Evolutionary conservation across 2,888 invertebrate species (phyloP).

Genomic region (Dioctria linearis): DNA sequence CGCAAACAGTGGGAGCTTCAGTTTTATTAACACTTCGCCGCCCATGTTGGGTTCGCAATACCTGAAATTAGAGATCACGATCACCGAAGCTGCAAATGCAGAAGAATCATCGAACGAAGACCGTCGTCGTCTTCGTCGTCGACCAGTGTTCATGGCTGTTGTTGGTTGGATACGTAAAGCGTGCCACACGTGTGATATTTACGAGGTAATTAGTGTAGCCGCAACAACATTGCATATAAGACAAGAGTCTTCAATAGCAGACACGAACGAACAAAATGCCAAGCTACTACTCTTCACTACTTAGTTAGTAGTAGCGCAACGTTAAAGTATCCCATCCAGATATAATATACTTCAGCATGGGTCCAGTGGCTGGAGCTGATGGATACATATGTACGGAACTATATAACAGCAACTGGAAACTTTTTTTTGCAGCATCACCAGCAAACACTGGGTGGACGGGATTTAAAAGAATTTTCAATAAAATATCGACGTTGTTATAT

Average conservation of each 20-base stretch:
- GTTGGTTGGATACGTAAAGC: conserved; percentile 30
- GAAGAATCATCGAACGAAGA: neutral
- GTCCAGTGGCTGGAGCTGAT: conserved; percentile 3
- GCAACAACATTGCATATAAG: conserved; percentile 44
- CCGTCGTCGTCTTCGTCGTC: too few species aligned
- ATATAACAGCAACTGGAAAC: too few species aligned
- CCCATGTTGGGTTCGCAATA: conserved; percentile 1
- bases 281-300: neutral
- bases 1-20: conserved; percentile 46
- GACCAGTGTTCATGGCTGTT: neutral
- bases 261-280: conserved; percentile 47
- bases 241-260: conserved; percentile 28
- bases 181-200: conserved; percentile 59
- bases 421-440: too few species aligned
- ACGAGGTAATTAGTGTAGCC: conserved; percentile 58
- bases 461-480: conserved; percentile 39
- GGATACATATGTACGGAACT: neutral
- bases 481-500: conserved; percentile 11
- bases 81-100: neutral
- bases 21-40: conserved; percentile 44
- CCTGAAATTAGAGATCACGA: conserved; percentile 52
- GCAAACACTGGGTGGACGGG: neutral
- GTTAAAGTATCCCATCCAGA: neutral
- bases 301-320: conserved; percentile 15
- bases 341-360: too few species aligned